Evolutionary conservation across 2,888 invertebrate genomes (phyloP), one percentile per base, ranked within the genome.

Genomic region (Ornithoptera alexandrae): DNA sequence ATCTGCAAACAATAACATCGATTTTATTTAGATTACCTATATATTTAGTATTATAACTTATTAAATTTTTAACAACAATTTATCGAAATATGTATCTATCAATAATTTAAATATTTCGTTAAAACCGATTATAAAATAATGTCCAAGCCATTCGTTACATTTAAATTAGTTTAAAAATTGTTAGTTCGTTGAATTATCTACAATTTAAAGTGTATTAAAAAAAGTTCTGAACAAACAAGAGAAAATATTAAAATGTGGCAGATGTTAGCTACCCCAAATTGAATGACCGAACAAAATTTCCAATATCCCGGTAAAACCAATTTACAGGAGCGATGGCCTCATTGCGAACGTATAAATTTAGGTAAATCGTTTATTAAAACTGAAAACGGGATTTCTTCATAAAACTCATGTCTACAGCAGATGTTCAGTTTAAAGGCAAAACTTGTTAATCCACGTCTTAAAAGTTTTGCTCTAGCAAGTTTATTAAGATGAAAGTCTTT

Each of bases 1-100:
- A 97, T 86, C 94, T 93, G 83, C 1, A 85, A 22, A 53, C 53
- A 53, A 53, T 53, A 53, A 53, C n/a, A n/a, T n/a, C 6, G 4
- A n/a, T 53, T 53, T 53, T n/a, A 53, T 53, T 53, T 53, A 18
- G 1, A n/a, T n/a, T 53, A 50, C 18, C 3, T 4, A 18, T 5
- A 18, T 17, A 53, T n/a, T 53, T 7, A 18, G 1, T 50, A 17
- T 50, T 50, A 15, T n/a, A n/a, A n/a, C 6, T 53, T n/a, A 53
- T 4, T 7, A n/a, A 53, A 53, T 53, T 1, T n/a, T 53, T 53
- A n/a, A 8, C 18, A 7, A 53, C 53, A 0, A n/a, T 46, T 46
- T 12, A 10, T 1, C 46, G 15, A 15, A 46, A 3, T 12, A 12
- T 12, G 4, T 12, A 17, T 46, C 12, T 46, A n/a, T 7, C 3